Base-by-base conservation (phyloP, 2,888 invertebrate species). In the Eupeodes luniger region DNA sequence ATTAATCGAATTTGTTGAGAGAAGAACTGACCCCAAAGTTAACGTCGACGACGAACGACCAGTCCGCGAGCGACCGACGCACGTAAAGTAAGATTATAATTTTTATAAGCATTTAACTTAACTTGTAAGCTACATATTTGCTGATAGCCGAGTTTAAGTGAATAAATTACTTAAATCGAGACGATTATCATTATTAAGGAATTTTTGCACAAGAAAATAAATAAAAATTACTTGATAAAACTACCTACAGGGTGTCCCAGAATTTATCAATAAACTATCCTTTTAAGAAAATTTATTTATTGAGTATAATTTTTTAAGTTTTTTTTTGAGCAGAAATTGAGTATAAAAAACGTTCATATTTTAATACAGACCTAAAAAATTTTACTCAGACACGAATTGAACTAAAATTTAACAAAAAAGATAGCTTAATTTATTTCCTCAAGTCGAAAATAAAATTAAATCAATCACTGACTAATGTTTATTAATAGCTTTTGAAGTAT, bases 91-190 rank as follows among this genome's bases (percentile, higher is more conserved):
- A 36, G 12, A 51, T 16, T 16, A 53, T 12, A 69, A 40, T 14
- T 16, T 66, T 53, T 19, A 40, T 3, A 67, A 36, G 16, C 36
- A 40, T 51, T 53, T 69, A 36, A 53, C 11, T 53, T 69, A 36
- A 53, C 6, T 69, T 40, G 49, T 49, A 14, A 19, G 49, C 27
- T 49, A n/a, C n/a, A n/a, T n/a, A 14, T 66, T 66, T 49, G 49
- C 44, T 66, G 44, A 19, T 16, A 66, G 27, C n/a, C 6, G 4
- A 9, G 27, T 27, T 9, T 53, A 53, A 69, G 16, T 53, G 53
- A 69, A 53, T 69, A 69, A 69, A 53, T 69, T 36, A 69, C 34
- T 69, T 53, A 16, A 69, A 53, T 69, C n/a, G 14, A 36, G 16
- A 16, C 12, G n/a, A 51, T n/a, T 53, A 49, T 47, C 19, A 14